Conservation (phyloP, 2,888 invertebrate genomes). For the Enchytraeus crypticus region DNA sequence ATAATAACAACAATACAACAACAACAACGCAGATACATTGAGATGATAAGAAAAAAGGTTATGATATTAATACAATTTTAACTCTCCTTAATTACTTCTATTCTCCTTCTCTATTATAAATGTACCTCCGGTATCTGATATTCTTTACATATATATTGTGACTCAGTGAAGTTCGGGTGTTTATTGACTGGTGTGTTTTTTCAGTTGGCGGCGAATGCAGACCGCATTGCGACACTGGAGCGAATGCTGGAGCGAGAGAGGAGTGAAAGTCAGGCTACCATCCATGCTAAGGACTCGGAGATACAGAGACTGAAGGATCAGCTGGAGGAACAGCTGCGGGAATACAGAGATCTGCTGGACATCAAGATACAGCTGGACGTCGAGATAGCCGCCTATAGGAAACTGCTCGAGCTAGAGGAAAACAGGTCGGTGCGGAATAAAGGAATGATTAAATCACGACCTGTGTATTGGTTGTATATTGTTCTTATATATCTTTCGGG, state of each 20-base stretch:
- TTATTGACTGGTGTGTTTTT: no score
- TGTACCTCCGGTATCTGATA: neutral
- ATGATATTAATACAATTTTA: no score
- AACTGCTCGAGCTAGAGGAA: constrained; percentile 76
- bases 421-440: no score
- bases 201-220: constrained; percentile 46
- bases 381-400: constrained; percentile 83
- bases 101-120: no score
- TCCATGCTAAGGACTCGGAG: constrained; percentile 70
- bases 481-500: no score
- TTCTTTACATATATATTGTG: neutral
- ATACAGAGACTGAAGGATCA: constrained; percentile 81
- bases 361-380: constrained; percentile 83
- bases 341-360: constrained; percentile 94
- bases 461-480: no score
- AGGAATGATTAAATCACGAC: no score
- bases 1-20: no score
- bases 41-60: no score
- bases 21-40: no score
- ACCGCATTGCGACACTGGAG: constrained; percentile 72
- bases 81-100: no score
- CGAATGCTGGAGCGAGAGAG: constrained; percentile 81
- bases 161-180: neutral
- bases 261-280: constrained; percentile 63
- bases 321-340: constrained; percentile 77